Percentiles rank a stretch among this genome's conserved stretches.
phyloP scores from a whole-genome alignment of 2,888 invertebrate genomes.

The Rhimphoctona megacephalus region DNA sequence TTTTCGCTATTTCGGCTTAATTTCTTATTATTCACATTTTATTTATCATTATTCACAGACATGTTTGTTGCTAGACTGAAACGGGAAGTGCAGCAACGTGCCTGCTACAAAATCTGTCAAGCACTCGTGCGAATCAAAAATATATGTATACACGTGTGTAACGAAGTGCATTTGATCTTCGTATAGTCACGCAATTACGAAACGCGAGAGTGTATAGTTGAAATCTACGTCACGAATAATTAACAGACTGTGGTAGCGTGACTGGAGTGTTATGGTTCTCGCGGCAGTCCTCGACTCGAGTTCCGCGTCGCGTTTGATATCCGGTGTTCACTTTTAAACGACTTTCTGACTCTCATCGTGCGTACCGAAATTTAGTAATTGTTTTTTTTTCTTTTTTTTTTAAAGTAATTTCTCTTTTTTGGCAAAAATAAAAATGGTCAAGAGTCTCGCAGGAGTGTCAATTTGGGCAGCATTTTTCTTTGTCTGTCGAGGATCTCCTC shows the following conservation, averaged over 20 bases:
- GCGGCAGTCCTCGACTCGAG: slow-evolving; percentile 47
- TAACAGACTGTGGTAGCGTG: slow-evolving; percentile 57
- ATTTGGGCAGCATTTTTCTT: slow-evolving; percentile 11
- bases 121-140: slow-evolving; percentile 22
- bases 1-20: background rate
- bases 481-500: slow-evolving; percentile 16
- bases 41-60: background rate
- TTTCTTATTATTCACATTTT: background rate
- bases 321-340: slow-evolving; percentile 40
- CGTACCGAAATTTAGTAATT: background rate
- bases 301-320: slow-evolving; percentile 57
- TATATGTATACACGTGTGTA: background rate
- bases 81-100: background rate
- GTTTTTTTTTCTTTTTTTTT: background rate
- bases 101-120: background rate
- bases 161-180: slow-evolving; percentile 18
- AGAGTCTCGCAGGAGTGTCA: background rate
- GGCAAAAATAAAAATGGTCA: slow-evolving; percentile 20
- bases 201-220: slow-evolving; percentile 34
- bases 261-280: slow-evolving; percentile 50
- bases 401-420: background rate
- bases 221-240: slow-evolving; percentile 63
- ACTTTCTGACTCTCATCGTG: background rate
- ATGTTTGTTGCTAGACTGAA: background rate
- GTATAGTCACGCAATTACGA: slow-evolving; percentile 59